phyloP scores from a whole-genome alignment of 2,888 invertebrate genomes.

The Eristalis arbustorum region DNA sequence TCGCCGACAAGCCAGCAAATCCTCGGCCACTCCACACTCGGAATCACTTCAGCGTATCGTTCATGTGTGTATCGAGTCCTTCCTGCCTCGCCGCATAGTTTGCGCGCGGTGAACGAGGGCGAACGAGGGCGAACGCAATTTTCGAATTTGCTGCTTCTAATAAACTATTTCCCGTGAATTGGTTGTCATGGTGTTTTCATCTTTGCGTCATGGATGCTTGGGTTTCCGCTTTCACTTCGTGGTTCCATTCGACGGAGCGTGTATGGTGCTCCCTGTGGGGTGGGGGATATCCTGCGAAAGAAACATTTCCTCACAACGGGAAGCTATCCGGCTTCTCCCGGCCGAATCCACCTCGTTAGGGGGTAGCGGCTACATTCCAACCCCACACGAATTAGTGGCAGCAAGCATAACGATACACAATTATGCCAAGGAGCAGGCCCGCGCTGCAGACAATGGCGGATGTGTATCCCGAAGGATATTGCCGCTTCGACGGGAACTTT shows the following conservation, averaged over 20 bases:
- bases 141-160: conserved; percentile 12
- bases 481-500: conserved; percentile 34
- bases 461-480: conserved; percentile 53
- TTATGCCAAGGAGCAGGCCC: conserved; percentile 45
- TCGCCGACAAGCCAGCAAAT: neutral
- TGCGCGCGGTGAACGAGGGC: neutral
- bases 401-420: conserved; percentile 50
- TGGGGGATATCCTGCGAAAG: too few relatives aligned
- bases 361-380: too few relatives aligned
- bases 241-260: neutral
- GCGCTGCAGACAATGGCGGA: conserved; percentile 22
- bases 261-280: too few relatives aligned
- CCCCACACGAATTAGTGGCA: conserved; percentile 50
- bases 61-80: neutral
- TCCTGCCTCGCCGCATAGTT: neutral
- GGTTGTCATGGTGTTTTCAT: conserved; percentile 40
- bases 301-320: conserved; percentile 49
- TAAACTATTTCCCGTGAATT: conserved; percentile 43
- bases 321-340: neutral
- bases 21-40: neutral
- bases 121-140: neutral
- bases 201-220: conserved; percentile 24
- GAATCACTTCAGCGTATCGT: neutral
- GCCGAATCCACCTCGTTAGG: neutral
- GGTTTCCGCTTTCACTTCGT: conserved; percentile 20